phyloP scores from a whole-genome alignment of 2,113 vertebrate genomes.

The Baryphthengus martii region DNA sequence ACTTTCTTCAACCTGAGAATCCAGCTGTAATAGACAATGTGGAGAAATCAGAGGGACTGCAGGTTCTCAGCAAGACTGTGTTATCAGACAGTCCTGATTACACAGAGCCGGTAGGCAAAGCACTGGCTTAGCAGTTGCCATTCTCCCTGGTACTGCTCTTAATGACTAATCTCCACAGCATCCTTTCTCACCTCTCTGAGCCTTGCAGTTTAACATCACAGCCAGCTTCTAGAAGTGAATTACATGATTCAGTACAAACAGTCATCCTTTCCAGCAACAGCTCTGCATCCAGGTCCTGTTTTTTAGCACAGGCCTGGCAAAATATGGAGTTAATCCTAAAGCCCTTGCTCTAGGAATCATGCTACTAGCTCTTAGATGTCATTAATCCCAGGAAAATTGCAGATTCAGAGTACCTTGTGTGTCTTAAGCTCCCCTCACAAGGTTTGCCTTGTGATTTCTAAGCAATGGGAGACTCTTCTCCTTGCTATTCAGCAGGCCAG shows the following conservation, averaged over 20 bases:
- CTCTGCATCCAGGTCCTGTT: neutral
- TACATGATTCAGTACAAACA: neutral
- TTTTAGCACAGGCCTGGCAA: neutral
- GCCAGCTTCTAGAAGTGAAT: slow-evolving; percentile 5
- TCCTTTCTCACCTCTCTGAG: slow-evolving; percentile 6
- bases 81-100: slow-evolving; percentile 31
- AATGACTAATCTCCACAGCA: slow-evolving; percentile 41
- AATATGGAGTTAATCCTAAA: neutral
- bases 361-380: neutral
- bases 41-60: neutral
- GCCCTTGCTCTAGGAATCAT: neutral
- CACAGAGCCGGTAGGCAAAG: neutral
- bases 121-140: neutral
- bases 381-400: neutral
- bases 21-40: neutral
- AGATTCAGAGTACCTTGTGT: neutral
- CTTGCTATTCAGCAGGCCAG: neutral
- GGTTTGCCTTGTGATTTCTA: neutral
- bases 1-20: slow-evolving; percentile 39
- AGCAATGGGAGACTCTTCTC: neutral
- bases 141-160: neutral
- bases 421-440: neutral
- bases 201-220: neutral
- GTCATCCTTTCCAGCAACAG: neutral
- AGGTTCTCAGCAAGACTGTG: slow-evolving; percentile 8